These are phyloP conservation scores for Cynoglossus semilaevis DNA, from an alignment of 2,113 vertebrate genomes.

Conservation along the genomic window DNA sequence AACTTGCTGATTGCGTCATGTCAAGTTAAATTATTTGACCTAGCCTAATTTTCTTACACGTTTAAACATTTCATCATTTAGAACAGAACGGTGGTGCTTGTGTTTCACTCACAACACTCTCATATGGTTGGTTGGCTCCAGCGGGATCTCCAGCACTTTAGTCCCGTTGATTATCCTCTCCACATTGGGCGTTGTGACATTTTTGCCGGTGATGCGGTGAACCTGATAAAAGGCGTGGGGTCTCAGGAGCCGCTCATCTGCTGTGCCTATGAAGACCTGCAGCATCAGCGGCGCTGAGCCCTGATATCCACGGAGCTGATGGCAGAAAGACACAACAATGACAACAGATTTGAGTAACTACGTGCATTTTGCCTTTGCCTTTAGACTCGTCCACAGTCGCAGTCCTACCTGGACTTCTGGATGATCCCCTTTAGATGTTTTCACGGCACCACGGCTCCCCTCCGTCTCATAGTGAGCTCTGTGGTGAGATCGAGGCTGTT, in stretches of 20 bases:
- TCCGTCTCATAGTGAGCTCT: slow-evolving; percentile 97
- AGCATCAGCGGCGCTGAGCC: slow-evolving; percentile 85
- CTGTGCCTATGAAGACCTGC: slow-evolving; percentile 96
- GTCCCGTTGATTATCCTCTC: slow-evolving; percentile 89
- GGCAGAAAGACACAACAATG: slow-evolving; percentile 12
- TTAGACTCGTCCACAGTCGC: too few species aligned
- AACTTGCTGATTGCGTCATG: too few species aligned
- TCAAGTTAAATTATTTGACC: too few species aligned
- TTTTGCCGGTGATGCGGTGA: slow-evolving; percentile 94
- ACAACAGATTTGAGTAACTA: too few species aligned
- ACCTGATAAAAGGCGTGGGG: slow-evolving; percentile 98
- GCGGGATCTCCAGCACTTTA: slow-evolving; percentile 89
- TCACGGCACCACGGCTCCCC: slow-evolving; percentile 93
- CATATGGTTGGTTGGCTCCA: slow-evolving; percentile 96
- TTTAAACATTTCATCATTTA: too few species aligned
- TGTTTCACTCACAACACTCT: slow-evolving; percentile 83
- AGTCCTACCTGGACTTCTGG: slow-evolving; percentile 88
- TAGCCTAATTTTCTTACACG: too few species aligned
- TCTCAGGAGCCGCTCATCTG: slow-evolving; percentile 89
- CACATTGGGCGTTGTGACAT: slow-evolving; percentile 90
- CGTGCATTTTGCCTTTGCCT: too few species aligned
- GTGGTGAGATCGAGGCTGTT: slow-evolving; percentile 92
- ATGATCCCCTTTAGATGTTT: slow-evolving; percentile 87
- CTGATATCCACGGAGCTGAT: slow-evolving; percentile 89
- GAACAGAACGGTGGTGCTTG: too few species aligned